A percentile compares a stretch with the other conserved stretches of the same genome.
phyloP scores from a whole-genome alignment of 2,797 vertebrate species.

The Enteromius radiatus region DNA sequence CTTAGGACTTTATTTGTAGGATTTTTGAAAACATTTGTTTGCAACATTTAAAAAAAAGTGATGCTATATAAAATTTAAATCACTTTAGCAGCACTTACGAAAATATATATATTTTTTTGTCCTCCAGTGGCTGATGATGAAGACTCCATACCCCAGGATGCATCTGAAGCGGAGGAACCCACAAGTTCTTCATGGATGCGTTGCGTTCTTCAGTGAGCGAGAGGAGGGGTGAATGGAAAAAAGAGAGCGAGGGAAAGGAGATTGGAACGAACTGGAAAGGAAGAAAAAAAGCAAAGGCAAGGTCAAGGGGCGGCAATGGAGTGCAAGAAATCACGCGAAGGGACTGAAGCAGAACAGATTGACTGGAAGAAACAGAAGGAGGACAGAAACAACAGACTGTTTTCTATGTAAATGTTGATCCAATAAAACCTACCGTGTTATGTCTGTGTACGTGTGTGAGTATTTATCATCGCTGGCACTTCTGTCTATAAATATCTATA shows the following conservation, averaged over 20 bases:
- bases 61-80: neutral
- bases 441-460: constrained; percentile 52
- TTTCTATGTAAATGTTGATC: constrained; percentile 75
- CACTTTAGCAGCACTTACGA: neutral
- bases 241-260: constrained; percentile 52
- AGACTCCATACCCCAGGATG: constrained; percentile 50
- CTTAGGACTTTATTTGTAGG: neutral
- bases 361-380: constrained; percentile 61
- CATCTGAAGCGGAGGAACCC: constrained; percentile 59
- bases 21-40: neutral
- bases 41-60: neutral
- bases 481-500: constrained; percentile 64
- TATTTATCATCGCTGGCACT: constrained; percentile 63
- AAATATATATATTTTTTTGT: neutral
- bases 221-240: constrained; percentile 40
- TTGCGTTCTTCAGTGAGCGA: constrained; percentile 77
- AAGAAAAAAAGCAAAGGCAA: constrained; percentile 63
- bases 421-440: constrained; percentile 76
- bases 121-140: constrained; percentile 56
- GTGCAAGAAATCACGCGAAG: constrained; percentile 51
- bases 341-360: constrained; percentile 64
- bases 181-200: constrained; percentile 72
- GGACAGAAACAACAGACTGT: constrained; percentile 66
- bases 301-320: constrained; percentile 54
- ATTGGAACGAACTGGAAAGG: constrained; percentile 57